Base-by-base conservation (phyloP, 1,140 invertebrate genomes). In the Araneus ventricosus region DNA sequence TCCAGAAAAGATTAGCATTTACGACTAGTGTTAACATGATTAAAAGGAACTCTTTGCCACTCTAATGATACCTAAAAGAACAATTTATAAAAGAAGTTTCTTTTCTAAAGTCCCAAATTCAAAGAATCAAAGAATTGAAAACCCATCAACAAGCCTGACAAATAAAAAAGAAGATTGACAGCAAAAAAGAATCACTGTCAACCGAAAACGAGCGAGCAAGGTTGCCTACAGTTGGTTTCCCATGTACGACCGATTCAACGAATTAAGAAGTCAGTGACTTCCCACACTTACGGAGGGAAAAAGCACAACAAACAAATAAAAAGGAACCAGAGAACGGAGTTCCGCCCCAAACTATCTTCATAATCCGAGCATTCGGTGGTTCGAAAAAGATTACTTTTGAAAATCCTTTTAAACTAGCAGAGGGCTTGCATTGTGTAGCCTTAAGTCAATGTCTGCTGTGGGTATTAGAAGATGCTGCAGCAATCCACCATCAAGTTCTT, bases 251-350 rank as follows among this genome's bases (percentile, higher is more conserved):
- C 34, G 82, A 85, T 85, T 85, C 27, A 17, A 27, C n/a, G 82
- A 61, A 45, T 85, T 85, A 34, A 85, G 27, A 30, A 57, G 82
- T 85, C 82, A 85, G 24, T 85, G 82, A 85, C 82, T 85, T 52
- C 45, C 8, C 41, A 27, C 67, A 30, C 27, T 34, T 20, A 30
- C 27, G 17, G 27, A 70, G 14, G 17, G 27, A 70, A 70, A 24
- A n/a, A 24, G 27, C 10, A n/a, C 22, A 10, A 27, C 2, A 45
- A 82, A 82, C 10, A 45, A 82, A 82, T 24, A 27, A 45, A 82
- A 45, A 82, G 17, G 8, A 45, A 22, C 24, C 24, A 80, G 30
- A 37, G 75, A 37, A 24, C 75, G 17, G 37, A 80, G 37, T n/a
- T 45, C 79, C 22, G 37, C 37, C 41, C 41, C 30, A n/a, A 82